Conservation (phyloP, 35 echinoderm and acorn worm species). For the Chiridota heheva region DNA sequence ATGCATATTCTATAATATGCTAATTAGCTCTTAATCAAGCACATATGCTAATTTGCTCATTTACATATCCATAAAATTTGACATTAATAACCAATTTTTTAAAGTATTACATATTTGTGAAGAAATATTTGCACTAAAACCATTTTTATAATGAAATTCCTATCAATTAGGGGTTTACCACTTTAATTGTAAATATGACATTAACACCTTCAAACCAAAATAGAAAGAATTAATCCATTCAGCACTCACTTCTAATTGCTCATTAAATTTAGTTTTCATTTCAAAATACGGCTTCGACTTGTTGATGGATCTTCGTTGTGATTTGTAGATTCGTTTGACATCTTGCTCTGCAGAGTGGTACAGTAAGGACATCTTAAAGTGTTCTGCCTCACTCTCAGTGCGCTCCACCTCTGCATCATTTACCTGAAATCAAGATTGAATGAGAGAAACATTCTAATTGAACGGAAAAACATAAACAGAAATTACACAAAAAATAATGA, state of each 20-base stretch:
- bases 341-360: constrained; percentile 59
- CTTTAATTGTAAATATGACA: too few species aligned
- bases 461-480: background rate
- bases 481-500: too few species aligned
- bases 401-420: constrained; percentile 82
- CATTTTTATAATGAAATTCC: too few species aligned
- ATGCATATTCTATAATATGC: too few species aligned
- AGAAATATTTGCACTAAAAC: too few species aligned
- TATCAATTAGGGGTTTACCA: too few species aligned
- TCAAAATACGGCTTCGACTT: constrained; percentile 96
- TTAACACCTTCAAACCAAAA: too few species aligned
- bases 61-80: too few species aligned
- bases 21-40: too few species aligned
- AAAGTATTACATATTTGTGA: too few species aligned
- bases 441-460: background rate
- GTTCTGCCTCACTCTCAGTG: constrained; percentile 53
- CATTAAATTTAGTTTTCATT: constrained; percentile 73
- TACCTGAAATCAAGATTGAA: constrained; percentile 46
- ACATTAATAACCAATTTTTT: too few species aligned
- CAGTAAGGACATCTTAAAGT: constrained; percentile 61
- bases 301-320: constrained; percentile 70
- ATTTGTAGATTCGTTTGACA: constrained; percentile 63
- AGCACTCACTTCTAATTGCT: constrained; percentile 71
- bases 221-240: background rate
- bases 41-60: too few species aligned